Conservation (phyloP, 2,888 invertebrate species). For the Linyphia triangularis region DNA sequence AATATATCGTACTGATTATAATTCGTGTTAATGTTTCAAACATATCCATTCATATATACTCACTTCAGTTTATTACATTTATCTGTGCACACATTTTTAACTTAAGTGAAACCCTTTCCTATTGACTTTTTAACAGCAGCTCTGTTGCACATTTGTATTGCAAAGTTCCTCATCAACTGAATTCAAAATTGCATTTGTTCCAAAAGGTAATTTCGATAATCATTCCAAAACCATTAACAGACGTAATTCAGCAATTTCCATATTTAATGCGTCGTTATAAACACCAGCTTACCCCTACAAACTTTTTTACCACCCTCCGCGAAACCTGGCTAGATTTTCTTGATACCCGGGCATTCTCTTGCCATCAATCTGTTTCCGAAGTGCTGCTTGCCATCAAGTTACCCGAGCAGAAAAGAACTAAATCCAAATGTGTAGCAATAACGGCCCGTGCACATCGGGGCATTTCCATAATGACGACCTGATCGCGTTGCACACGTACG, state of each 20-base stretch:
- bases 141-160: neutral
- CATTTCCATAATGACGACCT: conserved; percentile 61
- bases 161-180: conserved; percentile 17
- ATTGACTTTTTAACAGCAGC: neutral
- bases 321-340: conserved; percentile 18
- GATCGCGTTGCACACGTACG: conserved; percentile 26
- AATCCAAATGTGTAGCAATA: conserved; percentile 53
- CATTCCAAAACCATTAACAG: conserved; percentile 52
- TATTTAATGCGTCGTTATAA: conserved; percentile 43
- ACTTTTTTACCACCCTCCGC: conserved; percentile 21
- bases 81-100: neutral
- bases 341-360: conserved; percentile 21
- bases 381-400: conserved; percentile 33
- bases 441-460: conserved; percentile 19
- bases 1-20: too few species aligned
- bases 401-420: conserved; percentile 33
- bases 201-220: conserved; percentile 42
- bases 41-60: too few species aligned
- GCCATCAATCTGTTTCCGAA: conserved; percentile 43
- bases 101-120: neutral
- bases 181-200: conserved; percentile 42
- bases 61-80: too few species aligned
- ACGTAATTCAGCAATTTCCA: conserved; percentile 51
- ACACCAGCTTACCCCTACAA: conserved; percentile 17
- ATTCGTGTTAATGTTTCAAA: too few species aligned